Conservation (phyloP, 2,797 vertebrate species). For the Ibycter americanus region DNA sequence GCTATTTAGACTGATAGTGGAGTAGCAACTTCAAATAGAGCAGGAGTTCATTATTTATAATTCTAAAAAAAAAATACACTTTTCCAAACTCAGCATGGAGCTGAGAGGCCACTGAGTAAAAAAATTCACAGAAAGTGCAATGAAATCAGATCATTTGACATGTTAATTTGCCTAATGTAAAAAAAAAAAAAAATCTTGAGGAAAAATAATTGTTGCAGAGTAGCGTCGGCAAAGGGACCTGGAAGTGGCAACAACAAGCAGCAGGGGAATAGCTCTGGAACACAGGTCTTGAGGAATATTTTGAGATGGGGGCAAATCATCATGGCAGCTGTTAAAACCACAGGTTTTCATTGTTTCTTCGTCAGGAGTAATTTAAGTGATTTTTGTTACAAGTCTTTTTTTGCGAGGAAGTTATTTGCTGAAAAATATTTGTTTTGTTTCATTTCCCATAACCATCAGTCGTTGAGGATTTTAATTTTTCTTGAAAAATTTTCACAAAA, state of each 20-base stretch:
- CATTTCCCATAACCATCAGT: not conserved
- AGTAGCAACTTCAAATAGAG: not conserved
- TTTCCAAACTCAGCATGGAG: not conserved
- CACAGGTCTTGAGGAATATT: fast-evolving
- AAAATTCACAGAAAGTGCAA: not conserved
- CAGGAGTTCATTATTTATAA: conserved; percentile 29
- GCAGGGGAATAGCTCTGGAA: not conserved
- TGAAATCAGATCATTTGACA: not conserved
- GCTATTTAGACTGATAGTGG: not conserved
- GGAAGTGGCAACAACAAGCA: fast-evolving
- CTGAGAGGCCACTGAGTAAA: not conserved
- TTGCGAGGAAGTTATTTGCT: not conserved
- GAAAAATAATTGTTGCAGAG: not conserved
- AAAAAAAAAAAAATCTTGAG: not conserved
- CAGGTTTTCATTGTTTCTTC: fast-evolving
- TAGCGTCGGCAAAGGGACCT: not conserved
- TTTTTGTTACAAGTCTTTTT: not conserved
- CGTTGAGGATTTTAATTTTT: not conserved
- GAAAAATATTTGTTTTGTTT: not conserved
- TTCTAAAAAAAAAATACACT: not conserved
- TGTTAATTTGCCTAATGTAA: not conserved
- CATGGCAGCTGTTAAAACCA: fast-evolving
- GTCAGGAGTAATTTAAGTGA: not conserved
- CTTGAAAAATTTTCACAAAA: too few relatives aligned
- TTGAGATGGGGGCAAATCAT: fast-evolving